Evolutionary conservation across 2,797 vertebrate genomes (phyloP), one percentile per base, ranked within the genome.

Genomic region (Typhlichthys subterraneus): DNA sequence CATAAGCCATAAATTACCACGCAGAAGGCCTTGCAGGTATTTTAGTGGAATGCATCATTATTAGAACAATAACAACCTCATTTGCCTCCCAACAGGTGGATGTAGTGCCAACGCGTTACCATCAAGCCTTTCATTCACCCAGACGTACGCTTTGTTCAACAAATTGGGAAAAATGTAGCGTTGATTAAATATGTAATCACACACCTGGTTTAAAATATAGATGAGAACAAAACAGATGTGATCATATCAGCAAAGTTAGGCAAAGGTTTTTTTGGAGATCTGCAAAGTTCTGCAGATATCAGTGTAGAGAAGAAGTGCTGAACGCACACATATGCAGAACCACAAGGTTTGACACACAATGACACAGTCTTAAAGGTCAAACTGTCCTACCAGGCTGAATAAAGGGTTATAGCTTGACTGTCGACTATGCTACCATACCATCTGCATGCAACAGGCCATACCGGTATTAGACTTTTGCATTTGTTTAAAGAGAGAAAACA

Each of bases 1-100:
- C 55, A 69, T 72, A 73, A 81, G 70, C 62, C 58, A 77, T 81
- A 77, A 77, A 82, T 87, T 81, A 82, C 62, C 54, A n/a, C 31
- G 48, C 51, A 53, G 54, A 73, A 63, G 59, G 52, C 65, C 46
- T 67, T 12, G 23, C 19, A 57, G 48, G 55, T 65, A 53, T 45
- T 58, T 59, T 23, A 38, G 42, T 29, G 55, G 69, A 73, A 80
- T 65, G 45, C 52, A 63, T 68, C 19, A 72, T 66, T 81, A 73
- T 82, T 69, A 61, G 55, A 33, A 67, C 63, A 76, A 67, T 53
- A 75, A 60, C 54, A 63, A 54, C 17, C 38, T 77, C n/a, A 60
- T 69, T 65, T 74, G 7, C 19, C 23, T 64, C 59, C 55, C 60
- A 70, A 65, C 52, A 79, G 72, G 63, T 81, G 67, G 65, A 52